Percentiles rank a stretch among this genome's conserved stretches.
Conservation (phyloP, 2,113 vertebrate species). For the Uropsilus gracilis region DNA sequence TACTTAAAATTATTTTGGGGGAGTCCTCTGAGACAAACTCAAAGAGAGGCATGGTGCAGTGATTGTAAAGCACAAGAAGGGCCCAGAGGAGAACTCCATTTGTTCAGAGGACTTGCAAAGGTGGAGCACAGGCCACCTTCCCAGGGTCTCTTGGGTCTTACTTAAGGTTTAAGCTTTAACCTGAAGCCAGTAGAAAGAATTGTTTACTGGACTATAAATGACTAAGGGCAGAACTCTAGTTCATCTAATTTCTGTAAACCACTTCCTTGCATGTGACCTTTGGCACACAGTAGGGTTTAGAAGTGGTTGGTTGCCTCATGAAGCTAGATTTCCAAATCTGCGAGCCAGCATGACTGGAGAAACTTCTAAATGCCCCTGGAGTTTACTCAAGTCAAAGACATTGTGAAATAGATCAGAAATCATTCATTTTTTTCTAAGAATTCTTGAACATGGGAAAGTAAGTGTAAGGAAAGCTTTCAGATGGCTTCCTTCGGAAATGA, state of each 20-base stretch:
- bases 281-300: not conserved
- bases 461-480: not conserved
- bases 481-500: not conserved
- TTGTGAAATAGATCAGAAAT: not conserved
- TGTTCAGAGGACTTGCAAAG: not conserved
- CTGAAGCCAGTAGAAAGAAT: not conserved
- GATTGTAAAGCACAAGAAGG: not conserved
- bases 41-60: not conserved
- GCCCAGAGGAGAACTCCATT: not conserved
- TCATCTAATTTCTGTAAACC: not conserved
- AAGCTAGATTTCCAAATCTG: slow-evolving; percentile 18
- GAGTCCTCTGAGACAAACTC: not conserved
- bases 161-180: not conserved
- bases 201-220: not conserved
- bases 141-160: not conserved
- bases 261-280: not conserved
- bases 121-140: not conserved
- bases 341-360: not conserved
- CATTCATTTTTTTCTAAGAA: slow-evolving; percentile 32
- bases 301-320: not conserved
- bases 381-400: not conserved
- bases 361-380: slow-evolving; percentile 2
- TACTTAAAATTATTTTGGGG: not conserved
- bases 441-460: slow-evolving; percentile 1
- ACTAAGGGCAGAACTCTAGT: not conserved